Conservation (phyloP, 2,888 invertebrate genomes). For the Imbricaverruca yamaguchii region DNA sequence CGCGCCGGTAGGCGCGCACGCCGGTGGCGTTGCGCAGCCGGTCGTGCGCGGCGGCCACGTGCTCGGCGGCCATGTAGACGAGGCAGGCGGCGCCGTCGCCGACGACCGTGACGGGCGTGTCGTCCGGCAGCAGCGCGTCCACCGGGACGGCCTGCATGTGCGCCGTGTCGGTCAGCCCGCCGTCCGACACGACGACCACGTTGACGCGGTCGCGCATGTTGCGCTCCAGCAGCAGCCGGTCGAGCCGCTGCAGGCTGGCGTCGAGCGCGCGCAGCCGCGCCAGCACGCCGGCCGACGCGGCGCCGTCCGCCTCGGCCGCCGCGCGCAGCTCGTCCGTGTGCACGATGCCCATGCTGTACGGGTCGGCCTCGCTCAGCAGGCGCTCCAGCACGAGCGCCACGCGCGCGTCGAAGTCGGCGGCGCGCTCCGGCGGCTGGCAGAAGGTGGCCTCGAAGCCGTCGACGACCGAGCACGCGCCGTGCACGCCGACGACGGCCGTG, state of each 20-base stretch:
- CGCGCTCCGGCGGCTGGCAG: neutral
- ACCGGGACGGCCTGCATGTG: neutral
- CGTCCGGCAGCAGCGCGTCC: constrained; percentile 2
- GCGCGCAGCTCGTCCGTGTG: constrained; percentile 10
- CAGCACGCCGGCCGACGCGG: neutral
- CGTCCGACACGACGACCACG: constrained; percentile 16
- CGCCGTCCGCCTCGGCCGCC: neutral
- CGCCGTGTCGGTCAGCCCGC: constrained; percentile 14
- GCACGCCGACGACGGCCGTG: neutral
- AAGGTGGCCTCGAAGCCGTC: neutral
- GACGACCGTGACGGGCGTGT: constrained; percentile 35
- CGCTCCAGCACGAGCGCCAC: neutral
- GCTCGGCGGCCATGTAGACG: constrained; percentile 4
- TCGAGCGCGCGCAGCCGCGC: neutral
- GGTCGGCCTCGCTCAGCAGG: neutral
- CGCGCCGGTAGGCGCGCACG: constrained; percentile 40
- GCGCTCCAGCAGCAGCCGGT: neutral
- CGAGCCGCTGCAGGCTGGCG: neutral
- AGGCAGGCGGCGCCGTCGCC: constrained; percentile 35
- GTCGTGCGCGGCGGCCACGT: constrained; percentile 34
- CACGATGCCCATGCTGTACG: neutral
- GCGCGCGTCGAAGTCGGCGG: too few species aligned
- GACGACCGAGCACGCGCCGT: neutral
- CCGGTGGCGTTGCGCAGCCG: constrained; percentile 34
- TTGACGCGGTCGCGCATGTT: neutral